Evolutionary conservation across 2,888 invertebrate species (phyloP), one percentile per base, ranked within the genome.

Genomic region (Drosophila setosimentum): DNA sequence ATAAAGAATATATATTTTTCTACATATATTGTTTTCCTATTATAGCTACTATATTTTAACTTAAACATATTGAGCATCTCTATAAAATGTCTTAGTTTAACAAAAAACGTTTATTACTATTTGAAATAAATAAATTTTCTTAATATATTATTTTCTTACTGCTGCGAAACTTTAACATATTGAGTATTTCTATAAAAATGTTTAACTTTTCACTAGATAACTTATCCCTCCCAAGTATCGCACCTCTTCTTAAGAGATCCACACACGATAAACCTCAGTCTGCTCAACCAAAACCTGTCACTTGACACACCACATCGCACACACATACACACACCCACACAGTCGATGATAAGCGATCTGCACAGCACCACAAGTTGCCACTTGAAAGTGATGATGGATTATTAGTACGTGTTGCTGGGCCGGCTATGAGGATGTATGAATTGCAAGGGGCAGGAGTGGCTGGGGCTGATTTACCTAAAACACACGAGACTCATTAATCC

Each of bases 401-500:
- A 87, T 83, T 77, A 79, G 85, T 84, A 92, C 92, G 92, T 92
- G 92, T 91, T 89, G 86, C 80, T 37, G 63, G 78, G 55, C 48
- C 35, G 64, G 58, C 70, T 64, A 68, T 69, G 64, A 73, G 89
- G 79, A 83, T 84, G 79, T 82, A 72, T n/a, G 24, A 45, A 4
- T 42, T 48, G 57, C 42, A 42, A 16, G 18, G 16, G 29, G 29
- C 16, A 50, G 58, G 32, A 50, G 57, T 55, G 54, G 45, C 42
- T 24, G 30, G 37, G 48, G 10, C 67, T 61, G 65, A 59, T 67
- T 73, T 73, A 62, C 68, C 68, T 67, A 69, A 82, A 83, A 83
- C 90, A 89, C 90, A 90, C 90, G 86, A 90, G 83, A 85, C 91
- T 91, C 92, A 92, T 91, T 91, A 91, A 91, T 91, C 89, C 91